These are phyloP conservation scores for Morinoia aosen DNA, from an alignment of 2,888 invertebrate genomes.

Conservation along the genomic window DNA sequence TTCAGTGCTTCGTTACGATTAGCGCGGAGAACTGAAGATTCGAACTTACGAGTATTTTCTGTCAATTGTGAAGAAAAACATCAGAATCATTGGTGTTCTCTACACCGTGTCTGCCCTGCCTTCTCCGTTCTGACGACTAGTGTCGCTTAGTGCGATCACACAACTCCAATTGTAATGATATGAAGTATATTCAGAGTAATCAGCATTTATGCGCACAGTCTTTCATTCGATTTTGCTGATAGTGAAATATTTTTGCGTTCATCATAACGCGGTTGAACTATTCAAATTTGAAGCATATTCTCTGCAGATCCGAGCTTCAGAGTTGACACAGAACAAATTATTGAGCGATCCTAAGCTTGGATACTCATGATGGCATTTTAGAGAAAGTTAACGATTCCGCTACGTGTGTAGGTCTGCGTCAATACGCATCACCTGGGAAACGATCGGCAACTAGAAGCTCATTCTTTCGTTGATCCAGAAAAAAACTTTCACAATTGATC, in stretches of 20 bases:
- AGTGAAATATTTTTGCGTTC: too few relatives aligned
- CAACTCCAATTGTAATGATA: too few relatives aligned
- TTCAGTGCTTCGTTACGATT: background rate
- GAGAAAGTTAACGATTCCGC: too few relatives aligned
- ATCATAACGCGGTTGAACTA: too few relatives aligned
- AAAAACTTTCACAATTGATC: slow-evolving; percentile 3
- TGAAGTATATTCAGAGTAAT: too few relatives aligned
- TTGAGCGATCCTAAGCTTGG: too few relatives aligned
- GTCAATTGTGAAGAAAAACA: background rate
- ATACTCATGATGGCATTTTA: too few relatives aligned
- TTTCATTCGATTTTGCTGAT: too few relatives aligned
- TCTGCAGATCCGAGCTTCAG: too few relatives aligned
- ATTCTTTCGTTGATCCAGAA: background rate
- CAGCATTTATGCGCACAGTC: too few relatives aligned
- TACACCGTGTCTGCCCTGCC: background rate
- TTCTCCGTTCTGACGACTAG: background rate
- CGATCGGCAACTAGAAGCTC: background rate
- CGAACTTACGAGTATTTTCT: background rate
- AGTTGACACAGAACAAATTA: too few relatives aligned
- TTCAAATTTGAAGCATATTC: too few relatives aligned
- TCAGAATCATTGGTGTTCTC: background rate
- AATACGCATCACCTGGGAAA: background rate
- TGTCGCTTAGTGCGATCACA: background rate
- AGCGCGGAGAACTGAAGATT: background rate
- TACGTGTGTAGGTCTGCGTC: background rate